Conservation (phyloP, 2,888 invertebrate genomes). For the Hydrotaea cyrtoneurina region DNA sequence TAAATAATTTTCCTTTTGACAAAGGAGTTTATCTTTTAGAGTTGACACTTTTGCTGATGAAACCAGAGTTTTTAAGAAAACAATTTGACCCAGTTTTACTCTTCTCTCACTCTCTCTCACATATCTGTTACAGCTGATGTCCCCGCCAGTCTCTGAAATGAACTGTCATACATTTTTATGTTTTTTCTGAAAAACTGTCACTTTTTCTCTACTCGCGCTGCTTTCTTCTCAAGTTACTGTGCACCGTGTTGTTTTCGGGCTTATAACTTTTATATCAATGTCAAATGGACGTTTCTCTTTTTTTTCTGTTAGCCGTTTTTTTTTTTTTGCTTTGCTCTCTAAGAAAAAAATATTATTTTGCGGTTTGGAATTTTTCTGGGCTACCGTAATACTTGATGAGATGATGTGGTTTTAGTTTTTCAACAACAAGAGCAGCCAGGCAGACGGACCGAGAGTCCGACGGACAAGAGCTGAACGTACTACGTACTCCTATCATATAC, state of each 20-base stretch:
- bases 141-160: neutral
- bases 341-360: constrained; percentile 46
- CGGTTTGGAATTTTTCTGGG: constrained; percentile 65
- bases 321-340: too few species aligned
- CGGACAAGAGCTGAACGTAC: neutral
- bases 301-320: neutral
- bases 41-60: too few species aligned
- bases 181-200: constrained; percentile 16
- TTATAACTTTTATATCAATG: constrained; percentile 28
- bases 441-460: neutral
- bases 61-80: too few species aligned
- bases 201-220: neutral
- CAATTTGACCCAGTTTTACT: neutral
- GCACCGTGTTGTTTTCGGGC: constrained; percentile 9
- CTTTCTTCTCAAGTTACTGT: constrained; percentile 1
- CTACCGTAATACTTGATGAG: constrained; percentile 61
- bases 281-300: constrained; percentile 14
- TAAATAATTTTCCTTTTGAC: too few species aligned
- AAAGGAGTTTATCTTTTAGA: too few species aligned
- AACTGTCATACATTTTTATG: neutral
- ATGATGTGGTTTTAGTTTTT: constrained; percentile 51
- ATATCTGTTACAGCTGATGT: neutral
- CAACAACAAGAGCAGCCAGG: neutral
- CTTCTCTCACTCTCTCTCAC: neutral
- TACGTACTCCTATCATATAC: constrained; percentile 39